Percentiles rank a stretch among this genome's conserved stretches.
phyloP scores from a whole-genome alignment of 2,888 invertebrate species.

The Archips xylosteana region DNA sequence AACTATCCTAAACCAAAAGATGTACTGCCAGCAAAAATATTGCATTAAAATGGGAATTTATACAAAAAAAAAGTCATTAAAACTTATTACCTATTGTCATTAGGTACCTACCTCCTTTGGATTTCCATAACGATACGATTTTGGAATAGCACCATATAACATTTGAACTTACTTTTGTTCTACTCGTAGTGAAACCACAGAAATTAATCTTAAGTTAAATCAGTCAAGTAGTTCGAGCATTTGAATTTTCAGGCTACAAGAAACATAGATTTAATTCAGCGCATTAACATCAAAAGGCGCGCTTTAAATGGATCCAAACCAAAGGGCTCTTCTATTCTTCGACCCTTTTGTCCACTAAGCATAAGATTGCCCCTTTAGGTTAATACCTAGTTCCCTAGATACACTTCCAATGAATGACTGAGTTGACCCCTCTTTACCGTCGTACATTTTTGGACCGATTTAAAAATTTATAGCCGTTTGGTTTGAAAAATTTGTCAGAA shows the following conservation, averaged over 20 bases:
- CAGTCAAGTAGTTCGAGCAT: not conserved
- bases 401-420: not conserved
- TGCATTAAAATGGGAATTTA: no score
- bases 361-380: not conserved
- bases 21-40: no score
- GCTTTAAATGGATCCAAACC: not conserved
- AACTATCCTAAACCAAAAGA: no score
- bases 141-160: no score
- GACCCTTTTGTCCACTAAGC: not conserved
- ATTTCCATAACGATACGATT: no score
- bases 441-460: conserved; percentile 28
- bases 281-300: not conserved
- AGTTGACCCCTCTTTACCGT: not conserved
- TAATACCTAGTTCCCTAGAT: not conserved
- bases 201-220: not conserved
- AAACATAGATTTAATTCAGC: not conserved
- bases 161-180: no score
- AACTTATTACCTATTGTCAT: no score
- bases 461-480: not conserved
- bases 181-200: no score
- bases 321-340: conserved; percentile 1
- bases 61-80: no score
- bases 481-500: no score
- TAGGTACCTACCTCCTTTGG: no score
- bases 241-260: not conserved